Base-by-base conservation (phyloP, 2,113 vertebrate species). In the Heptranchias perlo region DNA sequence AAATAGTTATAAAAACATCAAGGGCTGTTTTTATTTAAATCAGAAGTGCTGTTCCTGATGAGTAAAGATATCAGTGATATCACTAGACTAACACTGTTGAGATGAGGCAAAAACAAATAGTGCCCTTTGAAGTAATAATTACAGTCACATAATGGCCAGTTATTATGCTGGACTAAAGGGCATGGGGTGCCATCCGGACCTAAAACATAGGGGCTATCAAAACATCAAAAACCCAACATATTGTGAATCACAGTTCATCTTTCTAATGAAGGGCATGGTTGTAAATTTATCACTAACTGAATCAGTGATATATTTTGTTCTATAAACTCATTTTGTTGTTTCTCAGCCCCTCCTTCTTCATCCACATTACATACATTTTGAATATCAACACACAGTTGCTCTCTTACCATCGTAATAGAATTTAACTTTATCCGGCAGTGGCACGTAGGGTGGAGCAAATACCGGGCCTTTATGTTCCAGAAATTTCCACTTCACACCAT, bases 401-500 rank as follows among this genome's bases (percentile, higher is more conserved):
- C 35, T 97, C 98, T 98, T 97, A 99, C 99, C 99, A 97, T 99
- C 98, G 96, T 99, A 99, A 97, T 98, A 99, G 98, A 99, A 99
- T 96, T 98, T 98, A 96, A 99, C 98, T 96, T 98, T 98, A 95
- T 98, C 98, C 64, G 99, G 99, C 97, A 99, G 98, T 96, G 99
- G 98, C 96, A 99, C 99, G 96, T 99, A 99, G 0, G 98, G 98
- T 11, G 99, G 98, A 92, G 99, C 99, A 97, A 99, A 99, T 84
- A 99, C 99, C 73, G 99, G 99, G 96, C 99, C 99, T 97, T 99
- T 99, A 97, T 99, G 99, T 97, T 99, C 99, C 97, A 99, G 97
- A 96, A 99, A 99, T 97, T 98, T 99, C 99, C 99, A 99, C 78
- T 99, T 99, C 96, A 99, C 99, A 96, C 99, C 99, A 97, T 99